Conservation (phyloP, 2,888 invertebrate species). For the Rotaria socialis region DNA sequence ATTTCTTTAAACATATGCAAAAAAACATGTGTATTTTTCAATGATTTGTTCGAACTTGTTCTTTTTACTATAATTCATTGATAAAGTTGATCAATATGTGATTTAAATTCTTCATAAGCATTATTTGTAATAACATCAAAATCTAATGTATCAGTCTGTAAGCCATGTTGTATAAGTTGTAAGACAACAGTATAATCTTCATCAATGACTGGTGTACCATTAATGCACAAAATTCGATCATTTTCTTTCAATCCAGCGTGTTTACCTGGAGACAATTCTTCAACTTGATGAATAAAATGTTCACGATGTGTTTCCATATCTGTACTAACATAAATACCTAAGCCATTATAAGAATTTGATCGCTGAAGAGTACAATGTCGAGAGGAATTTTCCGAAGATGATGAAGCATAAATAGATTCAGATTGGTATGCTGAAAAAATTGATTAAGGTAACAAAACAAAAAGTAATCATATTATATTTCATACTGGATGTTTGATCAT, state of each 20-base stretch:
- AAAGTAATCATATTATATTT: not conserved
- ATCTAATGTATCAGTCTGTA: not conserved
- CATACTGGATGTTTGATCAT: not conserved
- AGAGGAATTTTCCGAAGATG: not conserved
- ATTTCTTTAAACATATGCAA: not conserved
- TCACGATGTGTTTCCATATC: not conserved
- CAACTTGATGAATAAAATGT: not conserved
- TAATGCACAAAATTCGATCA: constrained; percentile 15
- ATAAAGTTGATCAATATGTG: not conserved
- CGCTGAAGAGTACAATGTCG: not conserved
- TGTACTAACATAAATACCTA: not conserved
- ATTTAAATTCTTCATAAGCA: not conserved
- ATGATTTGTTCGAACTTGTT: not conserved
- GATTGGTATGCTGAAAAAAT: not conserved
- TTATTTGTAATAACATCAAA: not conserved
- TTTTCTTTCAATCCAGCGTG: not conserved
- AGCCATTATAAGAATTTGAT: not conserved
- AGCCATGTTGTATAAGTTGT: not conserved
- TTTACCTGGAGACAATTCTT: not conserved
- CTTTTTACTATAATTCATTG: not conserved
- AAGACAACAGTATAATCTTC: constrained; percentile 7
- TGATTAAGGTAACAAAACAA: too few species aligned
- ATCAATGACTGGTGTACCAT: not conserved
- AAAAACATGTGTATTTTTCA: not conserved
- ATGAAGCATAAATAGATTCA: not conserved